Base-by-base conservation (phyloP, 2,888 invertebrate genomes). In the Tanytarsus gracilentus region DNA sequence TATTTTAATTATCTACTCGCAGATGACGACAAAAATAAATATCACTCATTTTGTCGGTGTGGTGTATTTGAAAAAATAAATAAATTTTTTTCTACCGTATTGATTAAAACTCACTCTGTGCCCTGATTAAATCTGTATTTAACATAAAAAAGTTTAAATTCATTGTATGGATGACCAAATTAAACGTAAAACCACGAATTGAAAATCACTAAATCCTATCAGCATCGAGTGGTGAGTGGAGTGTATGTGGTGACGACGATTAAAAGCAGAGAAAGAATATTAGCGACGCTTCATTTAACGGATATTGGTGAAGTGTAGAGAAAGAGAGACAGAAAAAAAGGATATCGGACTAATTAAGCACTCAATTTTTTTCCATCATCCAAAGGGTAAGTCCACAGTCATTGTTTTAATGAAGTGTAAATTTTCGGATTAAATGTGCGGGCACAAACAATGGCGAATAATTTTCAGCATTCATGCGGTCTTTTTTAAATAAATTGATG, bases 321-420 rank as follows among this genome's bases (percentile, higher is more conserved):
- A 9, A 53, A 36, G 40, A 40, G 16, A 18, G 52, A 53, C 11
- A 33, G 9, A 23, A 53, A 53, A 51, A 51, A 53, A 53, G 53
- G 53, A 53, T 53, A 53, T 53, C 39, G 53, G 53, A 53, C 29
- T 53, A 53, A 53, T 53, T 53, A 53, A 53, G 39, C 53, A 53
- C 29, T 27, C 6, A 11, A 8, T 48, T 48, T 53, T 53, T 29
- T 23, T 48, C 21, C 11, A 29, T 29, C 16, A 26, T 8, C 14
- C 8, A 53, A 53, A 36, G 53, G 53, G 53, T 53, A 53, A 53
- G 53, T 53, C 53, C 53, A 36, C 23, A 53, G 29, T 39, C 39
- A 53, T 53, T 53, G 53, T 53, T 53, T 53, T 53, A 53, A 53
- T 53, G 53, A 53, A 53, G 53, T 53, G 53, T 36, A 33, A 53